A percentile compares a stretch with the other conserved stretches of the same genome.
Conservation (phyloP, 2,888 invertebrate species). For the Chrysolina americana region DNA sequence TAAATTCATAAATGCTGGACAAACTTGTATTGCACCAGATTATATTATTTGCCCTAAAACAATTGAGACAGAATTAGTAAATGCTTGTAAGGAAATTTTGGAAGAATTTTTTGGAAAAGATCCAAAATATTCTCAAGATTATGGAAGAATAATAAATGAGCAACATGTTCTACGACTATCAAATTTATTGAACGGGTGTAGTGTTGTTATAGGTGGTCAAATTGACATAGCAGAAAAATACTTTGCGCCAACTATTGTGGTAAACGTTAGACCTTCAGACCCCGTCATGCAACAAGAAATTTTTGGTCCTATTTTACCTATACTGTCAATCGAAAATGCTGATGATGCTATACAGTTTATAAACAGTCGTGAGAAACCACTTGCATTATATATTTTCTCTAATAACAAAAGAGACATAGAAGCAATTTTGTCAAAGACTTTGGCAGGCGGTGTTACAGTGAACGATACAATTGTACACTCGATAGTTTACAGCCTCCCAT, state of each 20-base stretch:
- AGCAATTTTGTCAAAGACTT: slow-evolving; percentile 79
- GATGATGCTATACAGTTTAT: slow-evolving; percentile 94
- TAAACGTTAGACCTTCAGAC: slow-evolving; percentile 82
- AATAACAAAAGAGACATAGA: slow-evolving; percentile 73
- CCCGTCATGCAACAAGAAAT: slow-evolving; percentile 92
- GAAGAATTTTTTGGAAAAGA: slow-evolving; percentile 89
- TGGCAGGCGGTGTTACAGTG: slow-evolving; percentile 84
- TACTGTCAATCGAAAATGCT: slow-evolving; percentile 85
- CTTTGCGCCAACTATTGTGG: slow-evolving; percentile 44
- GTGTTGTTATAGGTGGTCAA: slow-evolving; percentile 85
- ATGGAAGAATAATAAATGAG: slow-evolving; percentile 88
- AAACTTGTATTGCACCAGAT: slow-evolving; percentile 97
- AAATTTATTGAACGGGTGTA: slow-evolving; percentile 78
- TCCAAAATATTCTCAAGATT: slow-evolving; percentile 85
- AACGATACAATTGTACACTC: slow-evolving; percentile 92
- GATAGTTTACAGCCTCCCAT: slow-evolving; percentile 91
- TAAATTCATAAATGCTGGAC: slow-evolving; percentile 91
- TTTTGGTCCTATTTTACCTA: slow-evolving; percentile 96
- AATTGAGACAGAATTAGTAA: slow-evolving; percentile 75
- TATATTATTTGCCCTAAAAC: slow-evolving; percentile 87
- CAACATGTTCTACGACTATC: slow-evolving; percentile 81
- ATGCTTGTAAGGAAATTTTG: slow-evolving; percentile 77
- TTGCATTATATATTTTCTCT: slow-evolving; percentile 91
- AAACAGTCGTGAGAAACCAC: slow-evolving; percentile 89
- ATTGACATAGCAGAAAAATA: slow-evolving; percentile 78